A percentile compares a stretch with the other conserved stretches of the same genome.
These are phyloP conservation scores for Eonycteris spelaea DNA, from an alignment of 2,113 vertebrate genomes.

Conservation along the genomic window DNA sequence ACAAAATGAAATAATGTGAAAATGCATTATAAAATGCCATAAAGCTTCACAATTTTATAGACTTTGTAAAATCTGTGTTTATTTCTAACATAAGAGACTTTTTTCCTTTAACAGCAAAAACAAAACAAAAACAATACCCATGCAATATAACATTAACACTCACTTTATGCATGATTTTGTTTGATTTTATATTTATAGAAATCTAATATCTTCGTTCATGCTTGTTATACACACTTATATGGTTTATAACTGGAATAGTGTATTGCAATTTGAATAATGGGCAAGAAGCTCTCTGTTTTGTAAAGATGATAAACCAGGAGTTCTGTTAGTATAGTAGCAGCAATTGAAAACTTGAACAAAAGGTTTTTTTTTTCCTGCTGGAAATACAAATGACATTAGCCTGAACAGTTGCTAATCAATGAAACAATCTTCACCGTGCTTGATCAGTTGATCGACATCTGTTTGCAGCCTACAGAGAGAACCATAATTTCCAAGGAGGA, in stretches of 20 bases:
- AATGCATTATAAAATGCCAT: not conserved
- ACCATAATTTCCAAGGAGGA: not conserved
- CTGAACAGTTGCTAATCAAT: constrained; percentile 14
- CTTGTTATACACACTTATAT: not conserved
- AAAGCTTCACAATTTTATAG: not conserved
- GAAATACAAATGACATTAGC: not conserved
- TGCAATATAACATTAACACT: not conserved
- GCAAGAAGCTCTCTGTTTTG: not conserved
- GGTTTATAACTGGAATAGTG: not conserved
- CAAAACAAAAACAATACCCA: not conserved
- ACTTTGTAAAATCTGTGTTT: not conserved
- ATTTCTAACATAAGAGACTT: not conserved
- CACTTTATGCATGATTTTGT: not conserved
- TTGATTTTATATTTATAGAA: constrained; percentile 2
- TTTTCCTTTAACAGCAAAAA: not conserved
- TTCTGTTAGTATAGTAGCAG: not conserved
- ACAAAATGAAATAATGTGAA: constrained; percentile 6
- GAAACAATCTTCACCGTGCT: not conserved
- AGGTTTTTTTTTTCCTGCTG: not conserved
- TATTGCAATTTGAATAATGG: not conserved
- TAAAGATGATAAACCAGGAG: not conserved
- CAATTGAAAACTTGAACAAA: constrained; percentile 2
- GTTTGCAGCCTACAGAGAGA: not conserved
- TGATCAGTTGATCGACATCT: not conserved
- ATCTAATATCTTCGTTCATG: not conserved